Evolutionary conservation across 1,140 invertebrate genomes (phyloP).

Genomic region (Drepana arcuata): DNA sequence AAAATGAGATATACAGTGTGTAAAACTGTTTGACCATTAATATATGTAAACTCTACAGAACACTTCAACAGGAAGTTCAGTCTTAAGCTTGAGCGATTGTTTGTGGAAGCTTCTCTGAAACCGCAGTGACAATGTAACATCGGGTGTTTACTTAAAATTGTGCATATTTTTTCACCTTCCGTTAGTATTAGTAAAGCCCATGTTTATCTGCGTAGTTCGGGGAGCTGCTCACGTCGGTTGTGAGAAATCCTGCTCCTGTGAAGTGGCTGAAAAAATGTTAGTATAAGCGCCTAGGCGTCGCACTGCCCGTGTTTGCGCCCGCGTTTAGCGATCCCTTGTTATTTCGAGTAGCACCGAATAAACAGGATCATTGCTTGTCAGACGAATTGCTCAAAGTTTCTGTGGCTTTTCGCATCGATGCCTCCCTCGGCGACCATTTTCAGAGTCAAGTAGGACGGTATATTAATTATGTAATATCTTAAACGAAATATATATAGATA

Average conservation of each 20-base stretch:
- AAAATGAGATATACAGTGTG: slow-evolving; percentile 65
- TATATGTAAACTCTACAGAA: too few species aligned
- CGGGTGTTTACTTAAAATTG: too few species aligned
- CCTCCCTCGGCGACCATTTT: slow-evolving; percentile 17
- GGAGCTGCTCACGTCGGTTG: slow-evolving; percentile 27
- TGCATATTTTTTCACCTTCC: too few species aligned
- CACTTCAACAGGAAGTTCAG: too few species aligned
- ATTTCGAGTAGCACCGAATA: slow-evolving; percentile 41
- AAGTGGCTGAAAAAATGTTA: slow-evolving; percentile 35
- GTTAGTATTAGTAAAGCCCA: too few species aligned
- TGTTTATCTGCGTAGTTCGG: slow-evolving; percentile 5
- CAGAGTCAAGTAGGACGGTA: too few species aligned
- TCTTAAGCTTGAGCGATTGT: too few species aligned
- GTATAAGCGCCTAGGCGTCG: slow-evolving; percentile 33
- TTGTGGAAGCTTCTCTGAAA: too few species aligned
- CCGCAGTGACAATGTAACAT: too few species aligned
- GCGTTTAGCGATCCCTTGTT: slow-evolving; percentile 51
- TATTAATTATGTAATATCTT: too few species aligned
- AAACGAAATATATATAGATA: too few species aligned
- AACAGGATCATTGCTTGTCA: slow-evolving; percentile 46
- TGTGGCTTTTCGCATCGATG: slow-evolving; percentile 40
- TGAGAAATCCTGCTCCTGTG: slow-evolving; percentile 18
- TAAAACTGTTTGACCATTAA: too few species aligned
- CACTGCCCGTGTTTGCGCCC: slow-evolving; percentile 34
- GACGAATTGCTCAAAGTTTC: slow-evolving; percentile 22